phyloP scores from a whole-genome alignment of 2,113 vertebrate genomes.

The Fukomys damarensis region DNA sequence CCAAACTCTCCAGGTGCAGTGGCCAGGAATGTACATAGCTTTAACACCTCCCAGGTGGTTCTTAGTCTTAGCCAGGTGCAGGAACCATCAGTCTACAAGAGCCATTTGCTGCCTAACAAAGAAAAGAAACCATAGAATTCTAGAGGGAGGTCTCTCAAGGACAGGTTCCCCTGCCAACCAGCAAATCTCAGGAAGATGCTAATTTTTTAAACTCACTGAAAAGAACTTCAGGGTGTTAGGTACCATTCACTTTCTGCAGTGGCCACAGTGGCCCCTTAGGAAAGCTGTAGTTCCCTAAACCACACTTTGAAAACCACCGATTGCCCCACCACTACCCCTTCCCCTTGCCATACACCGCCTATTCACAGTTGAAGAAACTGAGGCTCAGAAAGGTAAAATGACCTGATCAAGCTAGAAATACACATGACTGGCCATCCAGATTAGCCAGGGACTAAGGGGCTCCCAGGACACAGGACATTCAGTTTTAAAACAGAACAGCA shows the following conservation, averaged over 20 bases:
- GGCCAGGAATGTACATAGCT: not conserved
- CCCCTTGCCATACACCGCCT: too few relatives aligned
- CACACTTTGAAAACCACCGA: not conserved
- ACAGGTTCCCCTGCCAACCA: not conserved
- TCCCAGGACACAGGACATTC: not conserved
- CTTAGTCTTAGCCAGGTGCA: conserved; percentile 13
- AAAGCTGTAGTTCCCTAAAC: not conserved
- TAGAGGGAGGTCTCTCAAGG: not conserved
- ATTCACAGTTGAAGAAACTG: not conserved
- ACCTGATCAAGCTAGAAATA: not conserved
- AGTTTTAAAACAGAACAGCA: not conserved
- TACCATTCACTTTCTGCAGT: accelerated
- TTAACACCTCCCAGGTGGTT: not conserved
- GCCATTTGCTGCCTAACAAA: conserved; percentile 10
- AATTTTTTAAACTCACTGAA: not conserved
- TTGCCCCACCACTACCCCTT: accelerated
- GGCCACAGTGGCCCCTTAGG: accelerated
- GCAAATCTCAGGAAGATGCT: not conserved
- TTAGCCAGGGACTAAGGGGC: not conserved
- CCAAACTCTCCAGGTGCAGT: conserved; percentile 36
- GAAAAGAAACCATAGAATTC: not conserved
- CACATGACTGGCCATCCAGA: not conserved
- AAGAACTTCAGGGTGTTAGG: not conserved
- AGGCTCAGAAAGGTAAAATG: not conserved
- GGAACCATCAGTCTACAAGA: not conserved